Evolutionary conservation across 2,797 vertebrate species (phyloP).

Genomic region (Onychomys torridus): DNA sequence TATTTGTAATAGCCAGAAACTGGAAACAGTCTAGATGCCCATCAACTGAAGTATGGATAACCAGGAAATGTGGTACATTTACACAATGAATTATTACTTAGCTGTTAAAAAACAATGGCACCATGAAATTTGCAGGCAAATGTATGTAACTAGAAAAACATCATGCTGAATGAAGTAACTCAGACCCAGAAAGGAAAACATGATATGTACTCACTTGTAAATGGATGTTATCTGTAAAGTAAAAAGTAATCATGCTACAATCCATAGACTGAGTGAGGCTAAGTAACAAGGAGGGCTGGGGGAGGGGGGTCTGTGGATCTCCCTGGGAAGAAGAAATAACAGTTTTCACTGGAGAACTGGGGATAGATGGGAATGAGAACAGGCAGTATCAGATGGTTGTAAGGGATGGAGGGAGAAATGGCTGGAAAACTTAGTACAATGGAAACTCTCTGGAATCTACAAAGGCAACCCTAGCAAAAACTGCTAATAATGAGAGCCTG

Average conservation of each 20-base stretch:
- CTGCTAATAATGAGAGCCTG: no score
- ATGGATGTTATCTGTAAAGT: neutral
- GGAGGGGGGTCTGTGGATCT: neutral
- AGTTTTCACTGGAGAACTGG: neutral
- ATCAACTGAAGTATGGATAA: neutral
- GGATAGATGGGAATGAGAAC: neutral
- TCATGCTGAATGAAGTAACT: neutral
- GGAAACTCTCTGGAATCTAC: neutral
- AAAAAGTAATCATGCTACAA: neutral
- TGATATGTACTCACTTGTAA: no score
- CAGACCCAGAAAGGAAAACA: neutral
- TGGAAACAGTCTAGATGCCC: neutral
- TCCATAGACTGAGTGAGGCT: neutral
- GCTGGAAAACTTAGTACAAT: neutral
- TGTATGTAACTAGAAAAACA: neutral
- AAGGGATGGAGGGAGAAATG: neutral
- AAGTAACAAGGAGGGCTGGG: neutral
- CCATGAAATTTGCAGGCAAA: neutral
- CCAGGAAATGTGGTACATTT: neutral
- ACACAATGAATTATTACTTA: neutral
- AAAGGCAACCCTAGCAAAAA: neutral
- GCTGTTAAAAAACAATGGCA: neutral
- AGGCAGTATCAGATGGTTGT: neutral
- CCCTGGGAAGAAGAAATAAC: neutral
- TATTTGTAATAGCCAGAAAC: neutral